Percentiles rank a stretch among this genome's conserved stretches.
phyloP scores from a whole-genome alignment of 2,888 invertebrate species.

The Oxystoma pomonae region DNA sequence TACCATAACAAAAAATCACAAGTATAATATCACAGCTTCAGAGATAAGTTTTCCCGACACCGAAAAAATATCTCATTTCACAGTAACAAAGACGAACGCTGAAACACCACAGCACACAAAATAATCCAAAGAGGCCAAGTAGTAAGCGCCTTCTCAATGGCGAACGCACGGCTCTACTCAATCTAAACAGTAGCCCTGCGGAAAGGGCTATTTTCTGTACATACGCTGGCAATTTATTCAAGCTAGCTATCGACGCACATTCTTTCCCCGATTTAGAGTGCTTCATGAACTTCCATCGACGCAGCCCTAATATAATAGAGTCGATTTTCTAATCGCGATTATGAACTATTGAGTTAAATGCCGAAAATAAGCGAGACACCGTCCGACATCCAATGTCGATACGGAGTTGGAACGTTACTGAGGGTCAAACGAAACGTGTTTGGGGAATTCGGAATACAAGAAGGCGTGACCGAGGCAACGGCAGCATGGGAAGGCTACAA shows the following conservation, averaged over 20 bases:
- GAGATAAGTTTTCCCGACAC: not conserved
- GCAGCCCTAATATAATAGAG: not conserved
- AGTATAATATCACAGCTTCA: not conserved
- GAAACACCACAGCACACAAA: not conserved
- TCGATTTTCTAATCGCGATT: not conserved
- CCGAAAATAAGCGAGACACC: not conserved
- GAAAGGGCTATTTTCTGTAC: not conserved
- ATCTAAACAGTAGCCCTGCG: not conserved
- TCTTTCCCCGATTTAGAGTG: not conserved
- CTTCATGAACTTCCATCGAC: not conserved
- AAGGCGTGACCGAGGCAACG: conserved; percentile 2
- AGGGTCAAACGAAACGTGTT: conserved; percentile 3
- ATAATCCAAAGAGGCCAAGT: not conserved
- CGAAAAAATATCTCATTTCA: not conserved
- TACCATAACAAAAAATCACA: not conserved
- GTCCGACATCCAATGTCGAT: not conserved
- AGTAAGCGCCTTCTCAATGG: not conserved
- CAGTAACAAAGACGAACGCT: not conserved
- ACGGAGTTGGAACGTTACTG: conserved; percentile 1
- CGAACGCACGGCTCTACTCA: not conserved
- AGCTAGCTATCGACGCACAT: not conserved
- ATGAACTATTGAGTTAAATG: not conserved
- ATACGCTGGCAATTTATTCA: not conserved
- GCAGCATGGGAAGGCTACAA: not conserved
- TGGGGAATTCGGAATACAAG: conserved; percentile 5